Evolutionary conservation across 2,797 vertebrate species (phyloP).

Genomic region (Micromesistius poutassou): DNA sequence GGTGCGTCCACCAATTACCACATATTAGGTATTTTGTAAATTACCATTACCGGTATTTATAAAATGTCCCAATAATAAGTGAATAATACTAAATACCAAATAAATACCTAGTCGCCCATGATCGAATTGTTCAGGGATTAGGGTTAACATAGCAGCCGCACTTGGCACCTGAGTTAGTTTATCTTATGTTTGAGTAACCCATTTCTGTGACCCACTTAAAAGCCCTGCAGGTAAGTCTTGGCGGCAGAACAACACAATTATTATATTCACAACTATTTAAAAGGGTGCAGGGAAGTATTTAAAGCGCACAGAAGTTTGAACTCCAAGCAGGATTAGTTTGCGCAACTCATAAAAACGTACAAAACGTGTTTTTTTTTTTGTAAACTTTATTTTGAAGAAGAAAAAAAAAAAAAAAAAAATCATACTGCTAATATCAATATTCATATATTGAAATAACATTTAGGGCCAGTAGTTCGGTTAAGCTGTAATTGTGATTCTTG

Average conservation of each 20-base stretch:
- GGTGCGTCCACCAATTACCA: too few species aligned
- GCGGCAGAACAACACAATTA: background rate
- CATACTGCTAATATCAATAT: conserved; percentile 76
- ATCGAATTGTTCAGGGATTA: background rate
- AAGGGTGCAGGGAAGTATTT: background rate
- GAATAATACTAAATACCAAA: background rate
- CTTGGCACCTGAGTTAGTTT: background rate
- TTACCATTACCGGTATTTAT: background rate
- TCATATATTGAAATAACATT: conserved; percentile 76
- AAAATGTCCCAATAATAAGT: background rate
- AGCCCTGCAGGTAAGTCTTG: background rate
- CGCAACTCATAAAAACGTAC: conserved; percentile 19
- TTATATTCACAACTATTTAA: background rate
- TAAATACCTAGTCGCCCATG: background rate
- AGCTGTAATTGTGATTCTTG: conserved; percentile 71
- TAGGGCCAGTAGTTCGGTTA: conserved; percentile 78
- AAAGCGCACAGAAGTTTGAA: background rate
- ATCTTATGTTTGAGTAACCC: background rate
- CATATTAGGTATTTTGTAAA: background rate
- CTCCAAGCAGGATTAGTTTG: background rate
- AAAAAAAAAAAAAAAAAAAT: conserved; percentile 79
- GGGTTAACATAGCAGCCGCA: background rate
- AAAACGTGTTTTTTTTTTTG: conserved; percentile 67
- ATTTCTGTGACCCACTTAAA: background rate
- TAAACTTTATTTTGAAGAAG: conserved; percentile 80